Base-by-base conservation (phyloP, 2,888 invertebrate genomes). In the Polydesmus complanatus region DNA sequence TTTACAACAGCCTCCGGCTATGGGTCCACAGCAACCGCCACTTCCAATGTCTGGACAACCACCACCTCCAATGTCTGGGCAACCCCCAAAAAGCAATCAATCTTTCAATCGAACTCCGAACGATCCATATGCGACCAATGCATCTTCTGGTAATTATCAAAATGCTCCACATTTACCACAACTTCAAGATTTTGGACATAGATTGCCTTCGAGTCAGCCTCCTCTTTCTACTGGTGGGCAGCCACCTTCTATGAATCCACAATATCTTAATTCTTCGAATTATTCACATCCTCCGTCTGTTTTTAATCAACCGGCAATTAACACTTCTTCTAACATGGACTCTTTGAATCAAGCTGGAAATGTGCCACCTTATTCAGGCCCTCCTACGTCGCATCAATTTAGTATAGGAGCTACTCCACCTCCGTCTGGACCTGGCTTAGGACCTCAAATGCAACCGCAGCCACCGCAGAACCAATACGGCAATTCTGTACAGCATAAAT, bases 361-460 rank as follows among this genome's bases (percentile, higher is more conserved):
- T 14, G 14, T 37, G 5, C 37, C 37, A 37, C 37, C 37, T 8
- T 37, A 37, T 37, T 37, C 37, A 8, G 37, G 37, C 14, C 37
- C 37, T 8, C 37, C 37, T 8, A 37, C 57, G 2, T 48, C 48
- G n/a, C 60, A 23, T 48, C 65, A 60, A 50, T 54, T 26, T 25
- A 25, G 37, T 27, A 54, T 27, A 25, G 59, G 61, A 14, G 25
- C 54, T 8, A 53, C 58, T 25, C 54, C 50, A 25, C 60, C 54
- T 26, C 60, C 48, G 27, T 48, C 55, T 55, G 64, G 64, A 3
- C 65, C 60, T 5, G 54, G 49, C 23, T 62, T 60, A 25, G 62
- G 54, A 8, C 37, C 5, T 37, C 8, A 14, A 37, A 37, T 37
- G 37, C 37, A 5, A 57, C 61, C 62, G 56, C 57, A 48, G 3